Base-by-base conservation (phyloP, 2,888 invertebrate species). In the Euplexia lucipara region DNA sequence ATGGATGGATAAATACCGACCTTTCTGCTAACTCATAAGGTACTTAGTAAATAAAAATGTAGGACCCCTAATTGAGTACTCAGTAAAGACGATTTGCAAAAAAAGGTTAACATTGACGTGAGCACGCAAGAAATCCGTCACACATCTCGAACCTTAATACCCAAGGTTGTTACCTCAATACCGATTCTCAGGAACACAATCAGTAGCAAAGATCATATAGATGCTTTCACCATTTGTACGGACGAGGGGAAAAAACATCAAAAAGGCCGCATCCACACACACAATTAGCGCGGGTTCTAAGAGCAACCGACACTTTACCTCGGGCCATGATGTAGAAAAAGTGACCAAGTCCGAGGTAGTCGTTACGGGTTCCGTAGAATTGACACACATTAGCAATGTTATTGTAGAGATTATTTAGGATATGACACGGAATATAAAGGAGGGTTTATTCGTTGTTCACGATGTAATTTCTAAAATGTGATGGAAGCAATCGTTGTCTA, bases 281-380 rank as follows among this genome's bases (percentile, higher is more conserved):
- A 87, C 89, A 91, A 91, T 90, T 91, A 91, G 89, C 86, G 83
- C 81, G 70, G 78, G 82, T 89, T 90, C 89, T 83, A 72, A 88
- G 91, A 90, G 84, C 53, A 75, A 64, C 73, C 75, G 76, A 73
- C 80, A 80, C 74, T 81, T 70, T 61, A 64, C 54, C 44, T 78
- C 52, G 16, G 60, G n/a, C 63, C 64, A 44, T 8, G 52, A 32
- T 18, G 42, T 56, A 52, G 72, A 67, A 79, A 83, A 81, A 81
- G 57, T 49, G 47, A 67, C 69, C 48, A 64, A 54, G 69, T 60
- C 62, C n/a, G 37, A n/a, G 26, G 30, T 42, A 52, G 39, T 45
- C 48, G 52, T 44, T 49, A 61, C 58, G 58, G 78, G 86, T 85
- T 77, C 83, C 63, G 77, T 39, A 52, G 56, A 70, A 63, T 12